Evolutionary conservation across 2,797 vertebrate species (phyloP), one percentile per base, ranked within the genome.

Genomic region (Spea hammondii): DNA sequence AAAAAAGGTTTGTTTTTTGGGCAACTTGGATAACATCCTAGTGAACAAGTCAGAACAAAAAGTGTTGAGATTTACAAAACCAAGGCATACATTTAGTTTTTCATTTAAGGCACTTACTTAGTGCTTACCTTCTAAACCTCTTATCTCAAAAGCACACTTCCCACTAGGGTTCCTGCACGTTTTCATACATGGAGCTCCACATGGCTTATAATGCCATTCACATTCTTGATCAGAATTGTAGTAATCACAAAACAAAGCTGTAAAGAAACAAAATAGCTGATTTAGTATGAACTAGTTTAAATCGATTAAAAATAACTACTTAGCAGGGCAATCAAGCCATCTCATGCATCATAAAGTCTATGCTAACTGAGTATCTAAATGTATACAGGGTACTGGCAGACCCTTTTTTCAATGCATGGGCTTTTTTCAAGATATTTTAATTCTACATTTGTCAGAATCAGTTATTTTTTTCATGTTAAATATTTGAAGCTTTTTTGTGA

Each of bases 201-300:
- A 98, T 0, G 96, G 91, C 79, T 91, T 93, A 85, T 98, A 97
- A 84, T 97, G 95, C 96, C 96, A 98, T 82, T 94, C 93, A 62
- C 96, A 98, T 53, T 82, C 89, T 9, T 82, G 92, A 32, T 90
- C 82, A 0, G 85, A 77, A 72, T 97, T 97, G 87, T 95, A 97
- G 89, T 94, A 98, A 88, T 98, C 97, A 13, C 97, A 99, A 90
- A 98, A 98, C 17, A 98, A 83, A 66, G 97, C 97, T 98, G 86
- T 8, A 88, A 44, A 47, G 85, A 60, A 55, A 69, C 51, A 46
- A 11, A 44, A 17, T 60, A 49, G 14, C 7, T 8, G 32, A 32
- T 32, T 32, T 32, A 32, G 32, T 32, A 3, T 32, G 32, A 32
- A 32, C 32, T 32, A 32, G 32, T 2, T 32, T 32, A 32, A 32